Conservation (phyloP, 2,113 vertebrate genomes). For the Morone saxatilis region DNA sequence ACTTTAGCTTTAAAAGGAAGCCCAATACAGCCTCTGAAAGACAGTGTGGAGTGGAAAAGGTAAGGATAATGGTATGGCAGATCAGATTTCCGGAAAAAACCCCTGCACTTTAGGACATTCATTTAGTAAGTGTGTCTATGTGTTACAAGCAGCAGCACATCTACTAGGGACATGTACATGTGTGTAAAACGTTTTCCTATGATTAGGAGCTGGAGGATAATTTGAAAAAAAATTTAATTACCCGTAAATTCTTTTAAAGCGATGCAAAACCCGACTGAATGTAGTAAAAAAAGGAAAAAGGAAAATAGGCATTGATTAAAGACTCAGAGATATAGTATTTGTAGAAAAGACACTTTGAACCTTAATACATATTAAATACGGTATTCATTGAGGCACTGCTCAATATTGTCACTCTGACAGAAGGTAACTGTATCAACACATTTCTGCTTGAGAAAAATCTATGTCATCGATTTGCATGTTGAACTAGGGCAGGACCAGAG, state of each 20-base stretch:
- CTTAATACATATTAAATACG: slow-evolving; percentile 4
- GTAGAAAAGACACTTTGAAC: neutral
- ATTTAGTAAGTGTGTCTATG: neutral
- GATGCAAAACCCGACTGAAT: no score
- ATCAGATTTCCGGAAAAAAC: no score
- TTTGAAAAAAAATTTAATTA: no score
- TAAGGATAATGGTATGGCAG: no score
- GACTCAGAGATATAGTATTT: neutral
- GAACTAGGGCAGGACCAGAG: slow-evolving; percentile 43
- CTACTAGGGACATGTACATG: neutral
- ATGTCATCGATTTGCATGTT: slow-evolving; percentile 67
- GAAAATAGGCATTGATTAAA: neutral
- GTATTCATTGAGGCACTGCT: neutral
- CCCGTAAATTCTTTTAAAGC: no score
- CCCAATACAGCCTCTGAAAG: no score
- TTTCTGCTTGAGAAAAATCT: slow-evolving; percentile 45
- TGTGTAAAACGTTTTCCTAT: neutral
- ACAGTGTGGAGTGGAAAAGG: no score
- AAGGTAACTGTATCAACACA: slow-evolving; percentile 15
- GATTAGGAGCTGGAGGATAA: neutral
- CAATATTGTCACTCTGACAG: slow-evolving; percentile 11
- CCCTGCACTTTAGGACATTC: neutral
- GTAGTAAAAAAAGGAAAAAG: no score
- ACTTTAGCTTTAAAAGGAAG: no score
- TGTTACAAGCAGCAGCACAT: neutral